Conservation (phyloP, 2,797 vertebrate species). For the Poecile montanus region DNA sequence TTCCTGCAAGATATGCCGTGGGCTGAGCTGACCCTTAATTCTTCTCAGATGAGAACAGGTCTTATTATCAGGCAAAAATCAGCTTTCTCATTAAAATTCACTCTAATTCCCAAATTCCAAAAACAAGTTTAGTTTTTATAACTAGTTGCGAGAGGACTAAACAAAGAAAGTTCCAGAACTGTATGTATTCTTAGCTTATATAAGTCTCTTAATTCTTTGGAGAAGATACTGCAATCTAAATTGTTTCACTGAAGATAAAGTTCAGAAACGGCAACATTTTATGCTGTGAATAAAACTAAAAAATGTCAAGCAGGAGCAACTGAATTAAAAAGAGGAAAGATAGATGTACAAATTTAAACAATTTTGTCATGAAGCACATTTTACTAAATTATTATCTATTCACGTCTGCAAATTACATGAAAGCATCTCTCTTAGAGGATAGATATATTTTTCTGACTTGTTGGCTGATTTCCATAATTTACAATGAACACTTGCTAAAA, state of each 20-base stretch:
- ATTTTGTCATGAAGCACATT: not conserved
- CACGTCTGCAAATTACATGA: not conserved
- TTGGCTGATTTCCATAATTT: not conserved
- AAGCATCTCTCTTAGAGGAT: not conserved
- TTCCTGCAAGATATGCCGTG: not conserved
- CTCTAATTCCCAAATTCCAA: slow-evolving; percentile 14
- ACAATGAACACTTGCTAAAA: not conserved
- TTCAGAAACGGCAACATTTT: slow-evolving; percentile 18
- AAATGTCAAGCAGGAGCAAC: not conserved
- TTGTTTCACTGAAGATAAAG: not conserved
- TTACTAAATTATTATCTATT: slow-evolving; percentile 21
- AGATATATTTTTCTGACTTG: not conserved
- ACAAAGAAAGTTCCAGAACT: not conserved
- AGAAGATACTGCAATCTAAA: slow-evolving; percentile 11
- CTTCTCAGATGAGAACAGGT: not conserved
- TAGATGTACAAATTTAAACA: not conserved
- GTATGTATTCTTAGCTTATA: not conserved
- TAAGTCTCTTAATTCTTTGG: slow-evolving; percentile 1
- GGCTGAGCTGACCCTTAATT: not conserved
- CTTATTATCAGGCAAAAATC: not conserved
- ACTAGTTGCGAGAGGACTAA: not conserved
- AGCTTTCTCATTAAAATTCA: slow-evolving; percentile 43
- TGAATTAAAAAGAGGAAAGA: slow-evolving; percentile 21
- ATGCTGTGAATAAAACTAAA: not conserved
- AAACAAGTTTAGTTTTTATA: not conserved